These are phyloP conservation scores for Phodopus roborovskii DNA, from an alignment of 2,113 vertebrate species.

Conservation along the genomic window DNA sequence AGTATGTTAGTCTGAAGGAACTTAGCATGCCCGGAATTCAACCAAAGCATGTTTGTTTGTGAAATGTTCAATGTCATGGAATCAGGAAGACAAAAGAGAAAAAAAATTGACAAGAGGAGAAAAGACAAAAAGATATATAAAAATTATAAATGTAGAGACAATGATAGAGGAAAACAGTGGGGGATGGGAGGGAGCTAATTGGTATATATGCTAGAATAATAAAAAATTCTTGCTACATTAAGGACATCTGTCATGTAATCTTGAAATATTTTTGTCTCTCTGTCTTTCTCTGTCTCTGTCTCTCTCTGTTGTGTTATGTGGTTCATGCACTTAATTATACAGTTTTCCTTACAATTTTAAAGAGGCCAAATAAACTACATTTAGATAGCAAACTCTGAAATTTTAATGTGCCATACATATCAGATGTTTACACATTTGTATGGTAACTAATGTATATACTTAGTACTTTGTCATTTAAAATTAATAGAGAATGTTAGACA, in stretches of 20 bases:
- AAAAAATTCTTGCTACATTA: neutral
- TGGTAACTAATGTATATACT: neutral
- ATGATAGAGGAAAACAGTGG: neutral
- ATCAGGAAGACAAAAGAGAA: neutral
- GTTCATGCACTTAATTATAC: neutral
- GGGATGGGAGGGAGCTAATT: neutral
- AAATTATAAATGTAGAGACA: neutral
- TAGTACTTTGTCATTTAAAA: neutral
- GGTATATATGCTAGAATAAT: neutral
- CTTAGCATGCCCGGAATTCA: neutral
- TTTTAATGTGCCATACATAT: neutral
- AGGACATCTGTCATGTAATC: neutral
- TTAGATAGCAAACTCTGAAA: neutral
- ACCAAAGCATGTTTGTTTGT: neutral
- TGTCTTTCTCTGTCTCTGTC: too few relatives aligned
- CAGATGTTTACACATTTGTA: neutral
- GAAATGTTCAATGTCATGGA: neutral
- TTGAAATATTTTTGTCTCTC: neutral
- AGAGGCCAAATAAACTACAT: neutral
- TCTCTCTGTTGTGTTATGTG: neutral
- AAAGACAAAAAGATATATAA: neutral
- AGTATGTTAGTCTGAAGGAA: neutral
- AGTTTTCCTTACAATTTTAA: neutral
- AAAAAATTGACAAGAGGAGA: rapidly evolving
- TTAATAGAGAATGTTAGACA: neutral